Evolutionary conservation across 2,888 invertebrate species (phyloP), one percentile per base, ranked within the genome.

Genomic region (Melieria omissa): DNA sequence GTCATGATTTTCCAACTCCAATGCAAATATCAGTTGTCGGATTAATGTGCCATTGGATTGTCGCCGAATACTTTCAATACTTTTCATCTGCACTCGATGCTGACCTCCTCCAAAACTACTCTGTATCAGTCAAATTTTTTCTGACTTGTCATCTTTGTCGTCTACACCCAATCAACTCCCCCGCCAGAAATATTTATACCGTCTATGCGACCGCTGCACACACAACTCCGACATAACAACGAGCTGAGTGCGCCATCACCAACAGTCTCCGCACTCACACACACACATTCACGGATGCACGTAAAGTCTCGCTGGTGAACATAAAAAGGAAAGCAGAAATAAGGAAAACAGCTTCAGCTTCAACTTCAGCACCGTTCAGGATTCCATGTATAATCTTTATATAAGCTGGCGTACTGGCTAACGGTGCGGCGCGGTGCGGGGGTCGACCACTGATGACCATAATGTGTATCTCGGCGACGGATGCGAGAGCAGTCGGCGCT

Each of bases 121-220:
- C 29, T 29, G 29, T 29, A 70, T 57, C 14, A n/a, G 58, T 42
- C 16, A 70, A 70, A 64, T 57, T 49, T 70, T 58, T 63, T 64
- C 29, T 10, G 55, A 70, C 49, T 61, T 69, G 65, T 61, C 72
- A 69, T 46, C 69, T 72, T 41, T 41, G 65, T 14, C 60, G 46
- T 69, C 65, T 29, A 49, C 63, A 5, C 46, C 44, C 69, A 46
- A 54, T 14, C 68, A 72, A 68, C 42, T 46, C 41, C 29, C 64
- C 4, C 52, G 14, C 12, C 9, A 14, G 14, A 5, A 41, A 44
- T 60, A 58, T 44, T 5, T 41, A 55, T 57, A 41, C 42, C 65
- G 12, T 49, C 29, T 12, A 41, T 12, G 47, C 29, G 58, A 46
- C 54, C 47, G 46, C 9, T 41, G 9, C 44, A 29, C 29, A n/a